These are phyloP conservation scores for Cherax quadricarinatus DNA, from an alignment of 1,140 invertebrate genomes.

Conservation along the genomic window DNA sequence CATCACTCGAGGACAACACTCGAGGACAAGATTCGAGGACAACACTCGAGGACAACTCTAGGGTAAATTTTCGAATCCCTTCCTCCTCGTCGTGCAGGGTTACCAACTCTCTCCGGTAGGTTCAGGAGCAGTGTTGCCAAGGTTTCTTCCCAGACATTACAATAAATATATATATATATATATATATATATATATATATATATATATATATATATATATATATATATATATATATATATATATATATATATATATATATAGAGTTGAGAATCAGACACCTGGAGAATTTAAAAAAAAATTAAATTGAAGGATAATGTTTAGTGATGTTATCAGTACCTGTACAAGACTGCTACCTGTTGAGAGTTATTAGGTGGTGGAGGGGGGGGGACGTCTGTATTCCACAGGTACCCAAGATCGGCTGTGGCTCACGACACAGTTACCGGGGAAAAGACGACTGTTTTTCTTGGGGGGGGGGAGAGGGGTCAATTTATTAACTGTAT, in stretches of 20 bases:
- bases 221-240: not conserved
- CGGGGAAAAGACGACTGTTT: too few relatives aligned
- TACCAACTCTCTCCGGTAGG: slow-evolving; percentile 10
- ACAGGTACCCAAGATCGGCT: not conserved
- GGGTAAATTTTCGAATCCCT: not conserved
- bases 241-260: not conserved
- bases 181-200: not conserved
- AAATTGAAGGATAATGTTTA: not conserved
- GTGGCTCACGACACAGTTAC: too few relatives aligned
- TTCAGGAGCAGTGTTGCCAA: slow-evolving; percentile 6
- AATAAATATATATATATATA: not conserved
- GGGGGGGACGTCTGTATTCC: not conserved
- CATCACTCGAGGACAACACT: too few relatives aligned
- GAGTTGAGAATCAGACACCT: not conserved
- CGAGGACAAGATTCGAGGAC: too few relatives aligned
- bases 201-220: not conserved
- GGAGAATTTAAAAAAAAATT: not conserved
- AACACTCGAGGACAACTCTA: too few relatives aligned
- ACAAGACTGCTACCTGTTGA: not conserved
- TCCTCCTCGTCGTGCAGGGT: not conserved
- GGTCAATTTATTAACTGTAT: too few relatives aligned
- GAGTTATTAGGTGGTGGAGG: not conserved
- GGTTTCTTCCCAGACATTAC: not conserved
- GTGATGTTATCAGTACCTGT: not conserved
- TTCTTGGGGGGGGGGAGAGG: too few relatives aligned